A percentile compares a stretch with the other conserved stretches of the same genome.
Evolutionary conservation across 2,797 vertebrate genomes (phyloP).

Genomic region (Malacoctenus gilli): DNA sequence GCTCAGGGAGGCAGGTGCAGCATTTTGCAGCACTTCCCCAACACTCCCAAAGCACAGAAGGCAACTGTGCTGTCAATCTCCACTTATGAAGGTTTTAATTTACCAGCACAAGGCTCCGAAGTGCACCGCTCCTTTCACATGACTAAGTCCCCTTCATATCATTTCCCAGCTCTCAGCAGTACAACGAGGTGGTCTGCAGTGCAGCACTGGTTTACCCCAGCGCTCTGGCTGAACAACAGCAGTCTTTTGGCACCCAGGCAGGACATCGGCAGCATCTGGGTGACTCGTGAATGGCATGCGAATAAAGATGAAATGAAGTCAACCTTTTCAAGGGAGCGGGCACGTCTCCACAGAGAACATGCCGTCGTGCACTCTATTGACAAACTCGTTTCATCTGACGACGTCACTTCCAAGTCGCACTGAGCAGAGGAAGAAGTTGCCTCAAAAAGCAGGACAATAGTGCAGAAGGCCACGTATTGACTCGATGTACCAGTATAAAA

Average conservation of each 20-base stretch:
- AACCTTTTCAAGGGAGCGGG: constrained; percentile 49
- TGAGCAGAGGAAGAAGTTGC: constrained; percentile 35
- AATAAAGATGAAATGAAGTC: constrained; percentile 48
- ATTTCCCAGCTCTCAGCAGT: constrained; percentile 30
- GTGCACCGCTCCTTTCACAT: constrained; percentile 48
- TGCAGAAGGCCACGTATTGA: constrained; percentile 61
- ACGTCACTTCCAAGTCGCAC: constrained; percentile 32
- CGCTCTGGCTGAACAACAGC: constrained; percentile 22
- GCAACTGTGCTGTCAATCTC: constrained; percentile 63
- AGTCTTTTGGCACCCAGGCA: constrained; percentile 16
- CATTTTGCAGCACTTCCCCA: constrained; percentile 57
- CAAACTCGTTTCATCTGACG: constrained; percentile 34
- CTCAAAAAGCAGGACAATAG: constrained; percentile 52
- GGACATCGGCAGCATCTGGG: constrained; percentile 40
- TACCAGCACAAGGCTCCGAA: constrained; percentile 45
- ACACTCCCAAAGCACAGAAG: constrained; percentile 52
- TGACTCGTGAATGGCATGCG: constrained; percentile 44
- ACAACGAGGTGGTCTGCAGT: constrained; percentile 46
- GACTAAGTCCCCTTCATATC: constrained; percentile 38
- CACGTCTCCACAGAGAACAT: constrained; percentile 49
- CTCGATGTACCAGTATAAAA: constrained; percentile 60
- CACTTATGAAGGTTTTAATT: constrained; percentile 64
- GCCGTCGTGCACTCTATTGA: constrained; percentile 58
- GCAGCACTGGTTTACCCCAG: constrained; percentile 33
- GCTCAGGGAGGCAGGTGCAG: constrained; percentile 59